Evolutionary conservation across 1,140 invertebrate species (phyloP).

Genomic region (Heliconius hewitsoni): DNA sequence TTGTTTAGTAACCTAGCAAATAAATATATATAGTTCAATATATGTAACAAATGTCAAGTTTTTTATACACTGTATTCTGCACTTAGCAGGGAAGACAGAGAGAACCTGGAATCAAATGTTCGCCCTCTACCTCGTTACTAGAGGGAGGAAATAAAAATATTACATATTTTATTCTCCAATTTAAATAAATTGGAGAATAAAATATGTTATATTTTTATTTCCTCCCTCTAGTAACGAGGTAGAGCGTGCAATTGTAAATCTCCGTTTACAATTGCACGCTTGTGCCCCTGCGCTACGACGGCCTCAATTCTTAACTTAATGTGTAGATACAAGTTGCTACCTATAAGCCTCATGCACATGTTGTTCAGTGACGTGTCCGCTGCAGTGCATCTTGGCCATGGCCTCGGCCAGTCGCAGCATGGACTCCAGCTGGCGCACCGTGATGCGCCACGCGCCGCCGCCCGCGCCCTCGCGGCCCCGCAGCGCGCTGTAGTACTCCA

Average conservation of each 20-base stretch:
- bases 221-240: too few species aligned
- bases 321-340: constrained; percentile 36
- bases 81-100: too few species aligned
- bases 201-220: too few species aligned
- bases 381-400: constrained; percentile 97
- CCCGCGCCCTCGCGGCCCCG: constrained; percentile 91
- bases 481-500: constrained; percentile 94
- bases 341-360: constrained; percentile 96
- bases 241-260: too few species aligned
- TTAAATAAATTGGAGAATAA: too few species aligned
- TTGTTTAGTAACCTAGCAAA: constrained; percentile 93
- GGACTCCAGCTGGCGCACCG: constrained; percentile 99
- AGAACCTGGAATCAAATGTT: too few species aligned
- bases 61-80: too few species aligned
- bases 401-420: constrained; percentile 98
- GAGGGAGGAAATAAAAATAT: neutral
- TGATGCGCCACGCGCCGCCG: constrained; percentile 94
- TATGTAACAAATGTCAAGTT: too few species aligned
- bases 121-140: too few species aligned
- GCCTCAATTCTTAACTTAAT: neutral
- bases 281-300: too few species aligned
- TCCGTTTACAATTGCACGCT: too few species aligned
- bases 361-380: constrained; percentile 90
- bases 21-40: neutral
- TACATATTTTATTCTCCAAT: neutral